These are phyloP conservation scores for Ylistrum balloti DNA, from an alignment of 1,140 invertebrate genomes.

Conservation along the genomic window DNA sequence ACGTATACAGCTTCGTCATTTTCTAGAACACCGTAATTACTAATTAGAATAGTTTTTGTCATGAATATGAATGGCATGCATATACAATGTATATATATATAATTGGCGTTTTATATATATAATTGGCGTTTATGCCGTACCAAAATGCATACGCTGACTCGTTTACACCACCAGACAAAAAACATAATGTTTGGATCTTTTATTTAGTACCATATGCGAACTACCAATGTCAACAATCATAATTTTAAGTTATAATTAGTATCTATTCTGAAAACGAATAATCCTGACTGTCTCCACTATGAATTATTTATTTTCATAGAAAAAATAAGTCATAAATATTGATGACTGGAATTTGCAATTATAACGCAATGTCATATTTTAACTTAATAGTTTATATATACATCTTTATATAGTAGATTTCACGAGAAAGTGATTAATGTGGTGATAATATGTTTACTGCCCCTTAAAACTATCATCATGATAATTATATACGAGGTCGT, in stretches of 20 bases:
- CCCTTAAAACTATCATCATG: not conserved
- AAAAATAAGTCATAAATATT: not conserved
- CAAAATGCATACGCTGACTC: too few relatives aligned
- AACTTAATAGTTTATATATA: not conserved
- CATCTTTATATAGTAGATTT: not conserved
- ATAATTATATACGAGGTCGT: conserved; percentile 17
- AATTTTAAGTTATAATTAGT: not conserved
- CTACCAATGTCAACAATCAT: too few relatives aligned
- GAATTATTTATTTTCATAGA: conserved; percentile 14
- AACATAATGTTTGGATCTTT: not conserved
- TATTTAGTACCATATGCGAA: not conserved
- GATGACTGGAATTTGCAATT: not conserved
- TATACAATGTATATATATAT: too few relatives aligned
- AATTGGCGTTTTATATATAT: too few relatives aligned
- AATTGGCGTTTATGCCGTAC: too few relatives aligned
- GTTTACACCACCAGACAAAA: not conserved
- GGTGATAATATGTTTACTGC: not conserved
- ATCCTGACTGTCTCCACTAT: not conserved
- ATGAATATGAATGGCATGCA: too few relatives aligned
- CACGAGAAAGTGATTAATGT: not conserved
- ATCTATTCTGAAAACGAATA: too few relatives aligned
- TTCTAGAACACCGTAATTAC: too few relatives aligned
- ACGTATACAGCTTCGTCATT: too few relatives aligned
- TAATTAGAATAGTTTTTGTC: too few relatives aligned
- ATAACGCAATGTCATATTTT: not conserved